Base-by-base conservation (phyloP, 2,113 vertebrate species). In the Pomatostomus ruficeps region DNA sequence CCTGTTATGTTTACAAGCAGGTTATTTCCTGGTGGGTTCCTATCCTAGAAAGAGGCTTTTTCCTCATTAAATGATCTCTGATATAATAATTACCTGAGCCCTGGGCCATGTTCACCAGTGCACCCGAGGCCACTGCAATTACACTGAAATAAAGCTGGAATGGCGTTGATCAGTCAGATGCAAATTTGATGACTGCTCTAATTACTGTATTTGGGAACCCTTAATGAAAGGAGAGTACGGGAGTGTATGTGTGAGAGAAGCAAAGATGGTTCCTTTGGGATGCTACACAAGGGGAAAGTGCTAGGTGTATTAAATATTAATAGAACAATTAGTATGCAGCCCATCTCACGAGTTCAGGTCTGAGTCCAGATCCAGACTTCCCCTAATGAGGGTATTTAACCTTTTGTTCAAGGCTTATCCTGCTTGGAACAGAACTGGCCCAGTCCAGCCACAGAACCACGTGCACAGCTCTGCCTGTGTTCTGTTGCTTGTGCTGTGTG, bases 261-360 rank as follows among this genome's bases (percentile, higher is more conserved):
- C 51, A 59, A 28, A 92, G 65, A 72, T 42, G 38, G 52, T 46
- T 91, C 91, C 86, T 92, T 16, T 49, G 83, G 93, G 91, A 78
- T 85, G 80, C 73, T 84, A 29, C 70, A 84, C 89, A 85, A 14
- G 19, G 45, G 61, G 42, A 78, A 89, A 92, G 70, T 72, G 86
- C 84, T 82, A 89, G 52, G 20, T 51, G 24, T 65, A 85, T 95
- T 81, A 96, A 93, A 96, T 85, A 93, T 97, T 95, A 84, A 93
- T 78, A 42, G 22, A 81, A 52, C 49, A 91, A 92, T 93, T 89
- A 92, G 80, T 61, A 84, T 95, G 67, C 65, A 71, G 65, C 48
- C 84, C 82, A 73, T 89, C 70, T 86, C 65, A 68, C 48, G 17
- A 54, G 54, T 86, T 70, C 46, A 51, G 59, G 49, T 66, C 67